phyloP scores from a whole-genome alignment of 2,888 invertebrate genomes.

The Candidula unifasciata region DNA sequence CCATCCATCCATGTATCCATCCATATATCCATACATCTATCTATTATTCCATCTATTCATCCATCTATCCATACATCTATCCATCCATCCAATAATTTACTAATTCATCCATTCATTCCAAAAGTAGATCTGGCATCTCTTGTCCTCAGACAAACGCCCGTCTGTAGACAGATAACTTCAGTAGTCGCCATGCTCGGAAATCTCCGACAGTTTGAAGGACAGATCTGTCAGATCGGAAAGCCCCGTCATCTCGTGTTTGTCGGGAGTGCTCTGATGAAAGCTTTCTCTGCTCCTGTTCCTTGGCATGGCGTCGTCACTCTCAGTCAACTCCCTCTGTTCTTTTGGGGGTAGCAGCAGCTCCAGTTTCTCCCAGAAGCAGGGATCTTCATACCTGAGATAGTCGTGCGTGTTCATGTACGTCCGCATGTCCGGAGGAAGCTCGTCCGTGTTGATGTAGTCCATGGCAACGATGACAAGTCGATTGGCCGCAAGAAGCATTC shows the following conservation, averaged over 20 bases:
- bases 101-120: too few species aligned
- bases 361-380: constrained; percentile 54
- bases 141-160: not conserved
- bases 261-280: not conserved
- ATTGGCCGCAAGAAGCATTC: constrained; percentile 50
- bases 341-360: constrained; percentile 49
- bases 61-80: too few species aligned
- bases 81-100: not conserved
- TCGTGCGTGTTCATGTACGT: constrained; percentile 54
- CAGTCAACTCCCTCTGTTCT: not conserved
- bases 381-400: constrained; percentile 47
- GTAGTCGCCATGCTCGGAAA: not conserved
- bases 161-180: not conserved
- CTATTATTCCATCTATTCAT: too few species aligned
- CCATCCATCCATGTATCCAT: too few species aligned
- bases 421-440: constrained; percentile 46
- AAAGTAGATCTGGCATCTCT: not conserved
- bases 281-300: not conserved
- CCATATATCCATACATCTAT: too few species aligned
- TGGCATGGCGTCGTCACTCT: not conserved
- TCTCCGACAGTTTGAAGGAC: constrained; percentile 13
- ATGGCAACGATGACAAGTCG: constrained; percentile 44
- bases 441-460: constrained; percentile 46
- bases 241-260: not conserved
- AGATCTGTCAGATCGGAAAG: not conserved